Base-by-base conservation (phyloP, 2,113 vertebrate genomes). In the Neogobius melanostomus region DNA sequence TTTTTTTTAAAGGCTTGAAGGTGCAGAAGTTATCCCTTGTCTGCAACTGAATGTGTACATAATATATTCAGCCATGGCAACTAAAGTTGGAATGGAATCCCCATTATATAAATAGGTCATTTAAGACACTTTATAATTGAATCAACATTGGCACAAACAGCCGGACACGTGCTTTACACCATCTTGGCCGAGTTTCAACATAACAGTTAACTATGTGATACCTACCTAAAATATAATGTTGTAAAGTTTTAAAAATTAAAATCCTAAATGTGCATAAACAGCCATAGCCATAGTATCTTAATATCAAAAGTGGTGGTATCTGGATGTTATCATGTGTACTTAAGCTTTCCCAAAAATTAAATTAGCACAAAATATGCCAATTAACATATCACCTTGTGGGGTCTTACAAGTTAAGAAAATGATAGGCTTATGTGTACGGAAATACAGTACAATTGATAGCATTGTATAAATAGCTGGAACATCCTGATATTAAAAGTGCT, bases 91-190 rank as follows among this genome's bases (percentile, higher is more conserved):
- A 67, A 28, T 68, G 14, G 65, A 66, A 21, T 65, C 15, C 59
- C 48, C 15, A 81, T 48, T 28, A 56, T 46, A 68, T 68, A 64
- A 80, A 81, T 68, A 77, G 50, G 52, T 64, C 42, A 62, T 63
- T 5, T 21, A 57, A 61, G 16, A n/a, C 16, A 61, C 14, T 74
- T 49, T 50, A 66, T 43, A 17, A n/a, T 3, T 44, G 14, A 17
- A 15, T 14, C 14, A 1, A 11, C 61, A 16, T 68, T 73, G 64
- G 69, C 50, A 15, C 15, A 36, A 36, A 50, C 49, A 50, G 15
- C 21, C 6, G 21, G 17, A 56, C 53, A 28, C 1, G 16, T 54
- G 53, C 11, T 16, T 21, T 17, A 56, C 53, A 21, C 5, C 10
- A 8, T 3, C 53, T 56, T 21, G 53, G 53, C 17, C 16, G 4